Base-by-base conservation (phyloP, 2,888 invertebrate species). In the Ceriagrion tenellum region DNA sequence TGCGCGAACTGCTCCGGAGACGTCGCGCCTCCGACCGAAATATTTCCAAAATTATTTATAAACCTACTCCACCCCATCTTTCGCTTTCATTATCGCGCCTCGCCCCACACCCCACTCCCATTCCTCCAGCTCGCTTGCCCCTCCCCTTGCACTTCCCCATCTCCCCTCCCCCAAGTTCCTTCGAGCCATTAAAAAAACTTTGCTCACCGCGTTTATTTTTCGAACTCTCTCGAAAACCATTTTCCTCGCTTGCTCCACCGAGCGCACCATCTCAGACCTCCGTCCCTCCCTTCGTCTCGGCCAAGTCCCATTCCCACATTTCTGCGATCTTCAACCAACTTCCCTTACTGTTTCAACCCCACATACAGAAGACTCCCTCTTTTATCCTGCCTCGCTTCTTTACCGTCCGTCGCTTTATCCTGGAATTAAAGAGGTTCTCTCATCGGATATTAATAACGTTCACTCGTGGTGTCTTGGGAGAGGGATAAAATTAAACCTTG, bases 1-100 rank as follows among this genome's bases (percentile, higher is more conserved):
- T 81, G 81, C 69, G 69, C 81, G 81, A 35, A 81, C 81, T 81
- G 35, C 81, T 81, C 16, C 35, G 26, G 81, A 81, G 35, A 81
- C 81, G 81, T 81, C 81, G 81, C 81, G 81, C 81, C 35, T 81
- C 81, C 81, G 81, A 81, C 81, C 81, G 81, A 81, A 81, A 81
- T 81, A 35, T 81, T 81, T 81, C 81, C 81, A 81, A 35, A 81
- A 81, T 81, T 81, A 81, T 81, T 81, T 81, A 81, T 81, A 81
- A 81, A 81, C 81, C 35, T 26, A 30, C 81, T 35, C 81, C 81
- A 35, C 81, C 30, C 81, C 81, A 35, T 81, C 81, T 81, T 81
- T 81, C 81, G 81, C 81, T 81, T 81, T 81, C 81, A 81, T 81
- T 81, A 81, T 81, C 81, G 81, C 81, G 35, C 81, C 13, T 3